Conservation (phyloP, 2,888 invertebrate genomes). For the Eupsilia transversa region DNA sequence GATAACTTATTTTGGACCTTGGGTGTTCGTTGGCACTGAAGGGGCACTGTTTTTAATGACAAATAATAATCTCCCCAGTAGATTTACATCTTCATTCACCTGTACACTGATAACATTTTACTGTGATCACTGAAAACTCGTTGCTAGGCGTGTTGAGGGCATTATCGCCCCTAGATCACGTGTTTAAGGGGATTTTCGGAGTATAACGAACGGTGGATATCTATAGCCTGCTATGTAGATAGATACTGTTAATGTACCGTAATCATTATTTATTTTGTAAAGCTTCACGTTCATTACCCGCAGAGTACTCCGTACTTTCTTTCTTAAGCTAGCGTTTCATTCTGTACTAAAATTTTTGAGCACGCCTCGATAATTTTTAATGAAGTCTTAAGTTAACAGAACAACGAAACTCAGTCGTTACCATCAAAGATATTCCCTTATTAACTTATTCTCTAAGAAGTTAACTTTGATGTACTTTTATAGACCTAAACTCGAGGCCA, state of each 20-base stretch:
- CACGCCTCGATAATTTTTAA: constrained; percentile 60
- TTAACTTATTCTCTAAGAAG: constrained; percentile 66
- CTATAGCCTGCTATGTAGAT: background rate
- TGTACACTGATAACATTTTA: constrained; percentile 35
- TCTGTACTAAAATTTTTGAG: constrained; percentile 56
- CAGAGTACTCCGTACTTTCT: constrained; percentile 33
- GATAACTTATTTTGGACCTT: background rate
- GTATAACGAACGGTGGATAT: background rate
- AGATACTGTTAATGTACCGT: constrained; percentile 21
- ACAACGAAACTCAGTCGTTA: constrained; percentile 60
- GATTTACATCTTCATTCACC: constrained; percentile 31
- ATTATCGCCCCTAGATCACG: constrained; percentile 39
- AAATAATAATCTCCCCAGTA: constrained; percentile 20
- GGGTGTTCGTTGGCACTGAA: background rate
- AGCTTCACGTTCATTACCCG: constrained; percentile 30
- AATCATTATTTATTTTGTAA: constrained; percentile 45
- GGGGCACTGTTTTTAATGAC: background rate
- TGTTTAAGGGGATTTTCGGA: constrained; percentile 21
- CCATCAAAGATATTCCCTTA: constrained; percentile 62
- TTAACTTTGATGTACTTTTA: constrained; percentile 66
- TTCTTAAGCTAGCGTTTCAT: constrained; percentile 51
- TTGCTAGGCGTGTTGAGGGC: constrained; percentile 11
- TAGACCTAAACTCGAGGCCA: constrained; percentile 42
- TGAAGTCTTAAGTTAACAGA: constrained; percentile 61
- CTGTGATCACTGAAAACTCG: constrained; percentile 18